These are phyloP conservation scores for Chrysocyon brachyurus DNA, from an alignment of 2,797 vertebrate genomes.

Conservation along the genomic window DNA sequence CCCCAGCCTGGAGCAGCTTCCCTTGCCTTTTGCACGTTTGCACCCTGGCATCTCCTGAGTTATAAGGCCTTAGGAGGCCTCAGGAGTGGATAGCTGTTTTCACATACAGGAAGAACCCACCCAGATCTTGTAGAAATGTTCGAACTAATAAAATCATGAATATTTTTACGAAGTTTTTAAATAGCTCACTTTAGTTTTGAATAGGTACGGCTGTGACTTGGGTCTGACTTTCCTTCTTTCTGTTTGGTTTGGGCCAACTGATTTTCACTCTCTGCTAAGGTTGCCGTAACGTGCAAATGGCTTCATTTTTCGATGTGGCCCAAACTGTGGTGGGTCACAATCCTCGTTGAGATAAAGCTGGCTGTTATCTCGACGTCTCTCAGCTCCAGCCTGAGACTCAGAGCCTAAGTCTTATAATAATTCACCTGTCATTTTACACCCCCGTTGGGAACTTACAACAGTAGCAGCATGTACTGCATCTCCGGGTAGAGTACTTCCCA, in stretches of 20 bases:
- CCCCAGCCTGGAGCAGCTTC: slow-evolving; percentile 61
- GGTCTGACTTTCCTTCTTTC: slow-evolving; percentile 27
- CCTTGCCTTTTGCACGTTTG: slow-evolving; percentile 84
- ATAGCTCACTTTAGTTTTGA: slow-evolving; percentile 81
- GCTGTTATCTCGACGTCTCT: slow-evolving; percentile 71
- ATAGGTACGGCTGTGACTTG: slow-evolving; percentile 79
- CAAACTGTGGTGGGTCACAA: slow-evolving; percentile 44
- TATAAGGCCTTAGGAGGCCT: slow-evolving; percentile 67
- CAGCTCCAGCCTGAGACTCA: background rate
- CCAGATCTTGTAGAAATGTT: slow-evolving; percentile 85
- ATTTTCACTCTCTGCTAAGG: slow-evolving; percentile 55
- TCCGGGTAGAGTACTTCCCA: slow-evolving; percentile 75
- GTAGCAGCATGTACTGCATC: slow-evolving; percentile 75
- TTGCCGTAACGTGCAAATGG: background rate
- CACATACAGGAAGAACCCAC: slow-evolving; percentile 36
- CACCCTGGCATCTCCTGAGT: slow-evolving; percentile 75
- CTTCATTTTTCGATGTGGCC: slow-evolving; percentile 79
- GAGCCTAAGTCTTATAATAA: slow-evolving; percentile 17
- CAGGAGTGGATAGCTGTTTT: slow-evolving; percentile 64
- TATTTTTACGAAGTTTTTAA: slow-evolving; percentile 86
- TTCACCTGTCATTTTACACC: slow-evolving; percentile 37
- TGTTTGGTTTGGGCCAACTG: slow-evolving; percentile 68
- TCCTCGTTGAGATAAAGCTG: slow-evolving; percentile 80
- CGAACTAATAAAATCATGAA: slow-evolving; percentile 82
- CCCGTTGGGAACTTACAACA: slow-evolving; percentile 67